Conservation (phyloP, 2,113 vertebrate species). For the Pelobates fuscus region DNA sequence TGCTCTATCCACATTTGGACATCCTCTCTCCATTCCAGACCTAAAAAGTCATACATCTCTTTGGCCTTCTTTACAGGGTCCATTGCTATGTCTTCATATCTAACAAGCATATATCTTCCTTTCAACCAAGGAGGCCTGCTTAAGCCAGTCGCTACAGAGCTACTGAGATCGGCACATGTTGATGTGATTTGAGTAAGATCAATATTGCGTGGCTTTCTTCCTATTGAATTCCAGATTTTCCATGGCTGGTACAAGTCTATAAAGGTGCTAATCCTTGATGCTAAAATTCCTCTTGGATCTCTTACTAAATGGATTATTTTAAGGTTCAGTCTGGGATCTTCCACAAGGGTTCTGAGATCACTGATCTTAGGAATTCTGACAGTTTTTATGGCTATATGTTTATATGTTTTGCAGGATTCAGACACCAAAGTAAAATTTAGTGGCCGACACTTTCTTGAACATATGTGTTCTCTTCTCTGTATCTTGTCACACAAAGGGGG, state of each 20-base stretch:
- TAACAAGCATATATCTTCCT: conserved; percentile 73
- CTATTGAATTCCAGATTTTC: conserved; percentile 77
- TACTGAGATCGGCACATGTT: conserved; percentile 70
- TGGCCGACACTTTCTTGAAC: conserved; percentile 66
- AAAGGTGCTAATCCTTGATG: conserved; percentile 74
- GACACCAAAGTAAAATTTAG: conserved; percentile 75
- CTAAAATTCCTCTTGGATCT: conserved; percentile 76
- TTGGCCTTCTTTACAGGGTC: conserved; percentile 65
- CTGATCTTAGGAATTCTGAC: conserved; percentile 73
- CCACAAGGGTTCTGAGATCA: conserved; percentile 69
- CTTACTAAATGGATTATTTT: conserved; percentile 79
- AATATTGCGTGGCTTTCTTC: conserved; percentile 68
- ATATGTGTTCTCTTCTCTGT: conserved; percentile 64
- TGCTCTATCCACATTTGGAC: conserved; percentile 70
- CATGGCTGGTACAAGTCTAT: conserved; percentile 68
- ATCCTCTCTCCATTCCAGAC: conserved; percentile 65
- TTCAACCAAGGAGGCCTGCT: conserved; percentile 68
- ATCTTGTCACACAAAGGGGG: conserved; percentile 67
- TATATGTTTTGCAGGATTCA: conserved; percentile 62
- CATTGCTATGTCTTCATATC: conserved; percentile 76
- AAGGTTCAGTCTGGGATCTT: conserved; percentile 75
- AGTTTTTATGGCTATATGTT: conserved; percentile 71
- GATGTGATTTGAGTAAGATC: conserved; percentile 71
- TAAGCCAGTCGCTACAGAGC: conserved; percentile 66
- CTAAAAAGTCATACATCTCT: conserved; percentile 73